Base-by-base conservation (phyloP, 2,113 vertebrate genomes). In the Indicator maculatus region DNA sequence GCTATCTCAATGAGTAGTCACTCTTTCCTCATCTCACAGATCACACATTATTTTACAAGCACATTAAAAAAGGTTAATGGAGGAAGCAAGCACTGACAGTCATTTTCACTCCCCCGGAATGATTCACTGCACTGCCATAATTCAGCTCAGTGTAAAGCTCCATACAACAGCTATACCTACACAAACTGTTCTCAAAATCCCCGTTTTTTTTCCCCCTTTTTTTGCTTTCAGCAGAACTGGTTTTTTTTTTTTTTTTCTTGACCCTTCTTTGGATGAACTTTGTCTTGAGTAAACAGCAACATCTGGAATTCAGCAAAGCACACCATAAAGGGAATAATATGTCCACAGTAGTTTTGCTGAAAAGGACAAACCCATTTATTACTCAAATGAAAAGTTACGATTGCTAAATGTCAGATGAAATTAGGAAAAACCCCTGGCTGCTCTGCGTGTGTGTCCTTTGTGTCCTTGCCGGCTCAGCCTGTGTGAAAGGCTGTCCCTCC, bases 361-460 rank as follows among this genome's bases (percentile, higher is more conserved):
- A 94, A 93, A 95, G 86, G 88, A 94, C 82, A 91, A 94, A 90
- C 19, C 76, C 71, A 95, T 96, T 90, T 94, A 93, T 96, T 95
- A 85, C 83, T 93, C 58, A 39, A 85, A 95, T 18, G 71, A 94
- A 95, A 96, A 78, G 65, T 85, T 90, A 92, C 45, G 2, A 89
- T 88, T 87, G 69, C 79, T 94, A 91, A 97, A 96, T 95, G 94
- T 82, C 91, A 94, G 78, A 85, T 71, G 69, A 87, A 96, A 97
- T 84, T 61, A 78, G 73, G 81, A 90, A 75, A 66, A 47, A 36
- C 36, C 36, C 36, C 13, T 24, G 23, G 86, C 85, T 82, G 38
- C 4, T 81, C 33, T 74, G 3, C 36, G 30, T 44, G 30, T 58
- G 65, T 78, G 71, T 90, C 86, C 88, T 91, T 81, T 93, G 44